phyloP scores from a whole-genome alignment of 2,797 vertebrate species.

The Mionectes olivaceus region DNA sequence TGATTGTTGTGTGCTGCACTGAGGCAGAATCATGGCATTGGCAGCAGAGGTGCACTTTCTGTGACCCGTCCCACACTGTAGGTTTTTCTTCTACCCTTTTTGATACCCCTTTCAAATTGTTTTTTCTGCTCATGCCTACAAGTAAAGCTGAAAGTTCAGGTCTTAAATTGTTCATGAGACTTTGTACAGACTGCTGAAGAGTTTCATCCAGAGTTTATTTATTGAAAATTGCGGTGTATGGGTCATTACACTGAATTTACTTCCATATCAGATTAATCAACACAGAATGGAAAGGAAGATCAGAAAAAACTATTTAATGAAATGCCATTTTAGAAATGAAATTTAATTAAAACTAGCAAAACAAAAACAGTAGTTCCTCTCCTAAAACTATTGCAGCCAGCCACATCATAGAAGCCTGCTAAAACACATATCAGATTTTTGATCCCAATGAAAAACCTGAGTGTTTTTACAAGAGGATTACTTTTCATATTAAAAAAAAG shows the following conservation, averaged over 20 bases:
- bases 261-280: not conserved
- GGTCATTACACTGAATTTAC: not conserved
- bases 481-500: not conserved
- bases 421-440: not conserved
- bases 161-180: not conserved
- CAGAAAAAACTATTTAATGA: not conserved
- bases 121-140: not conserved
- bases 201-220: not conserved
- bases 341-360: slow-evolving; percentile 15
- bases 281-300: not conserved
- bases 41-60: not conserved
- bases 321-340: not conserved
- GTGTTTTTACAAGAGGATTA: not conserved
- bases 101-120: not conserved
- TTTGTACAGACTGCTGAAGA: not conserved
- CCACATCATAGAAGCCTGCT: not conserved
- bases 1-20: rapidly evolving
- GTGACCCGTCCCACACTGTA: not conserved
- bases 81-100: not conserved
- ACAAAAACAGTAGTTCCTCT: not conserved
- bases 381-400: not conserved
- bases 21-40: rapidly evolving
- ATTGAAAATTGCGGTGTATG: not conserved
- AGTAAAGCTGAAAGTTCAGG: not conserved
- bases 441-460: not conserved